Evolutionary conservation across 2,113 vertebrate genomes (phyloP).

Genomic region (Tenrec ecaudatus): DNA sequence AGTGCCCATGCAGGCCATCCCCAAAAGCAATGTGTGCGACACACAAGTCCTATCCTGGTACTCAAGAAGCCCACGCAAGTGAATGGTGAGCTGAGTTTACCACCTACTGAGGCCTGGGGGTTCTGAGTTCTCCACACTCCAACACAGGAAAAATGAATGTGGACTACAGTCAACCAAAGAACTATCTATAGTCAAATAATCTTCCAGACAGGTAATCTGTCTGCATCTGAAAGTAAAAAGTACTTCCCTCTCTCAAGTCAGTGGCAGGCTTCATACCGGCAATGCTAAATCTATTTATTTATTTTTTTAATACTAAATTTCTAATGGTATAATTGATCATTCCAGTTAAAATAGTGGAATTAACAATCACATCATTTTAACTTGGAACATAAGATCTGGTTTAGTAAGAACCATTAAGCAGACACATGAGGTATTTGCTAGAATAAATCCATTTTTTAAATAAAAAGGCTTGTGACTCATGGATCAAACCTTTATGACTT

Average conservation of each 20-base stretch:
- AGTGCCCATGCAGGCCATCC: not conserved
- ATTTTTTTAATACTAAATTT: no score
- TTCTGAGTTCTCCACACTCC: not conserved
- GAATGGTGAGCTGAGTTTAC: not conserved
- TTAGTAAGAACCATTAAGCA: constrained; percentile 28
- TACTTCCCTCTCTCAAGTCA: constrained; percentile 24
- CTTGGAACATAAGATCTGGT: not conserved
- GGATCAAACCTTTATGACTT: constrained; percentile 41
- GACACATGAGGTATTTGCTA: not conserved
- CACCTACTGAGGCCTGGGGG: not conserved
- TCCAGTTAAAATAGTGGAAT: constrained; percentile 53
- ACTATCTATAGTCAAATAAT: constrained; percentile 7
- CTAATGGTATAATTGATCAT: constrained; percentile 11
- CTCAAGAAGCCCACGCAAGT: not conserved
- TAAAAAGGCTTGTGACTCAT: not conserved
- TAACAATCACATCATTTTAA: constrained; percentile 38
- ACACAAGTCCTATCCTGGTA: not conserved
- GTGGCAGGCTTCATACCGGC: not conserved
- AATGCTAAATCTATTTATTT: no score
- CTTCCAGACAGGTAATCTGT: not conserved
- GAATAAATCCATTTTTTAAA: constrained; percentile 4
- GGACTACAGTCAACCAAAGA: not conserved
- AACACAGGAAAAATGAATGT: not conserved
- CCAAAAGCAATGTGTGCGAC: constrained; percentile 11
- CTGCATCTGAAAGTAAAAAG: constrained; percentile 35